Percentiles rank a stretch among this genome's conserved stretches.
Evolutionary conservation across 2,113 vertebrate species (phyloP).

Genomic region (Atrichornis clamosus): DNA sequence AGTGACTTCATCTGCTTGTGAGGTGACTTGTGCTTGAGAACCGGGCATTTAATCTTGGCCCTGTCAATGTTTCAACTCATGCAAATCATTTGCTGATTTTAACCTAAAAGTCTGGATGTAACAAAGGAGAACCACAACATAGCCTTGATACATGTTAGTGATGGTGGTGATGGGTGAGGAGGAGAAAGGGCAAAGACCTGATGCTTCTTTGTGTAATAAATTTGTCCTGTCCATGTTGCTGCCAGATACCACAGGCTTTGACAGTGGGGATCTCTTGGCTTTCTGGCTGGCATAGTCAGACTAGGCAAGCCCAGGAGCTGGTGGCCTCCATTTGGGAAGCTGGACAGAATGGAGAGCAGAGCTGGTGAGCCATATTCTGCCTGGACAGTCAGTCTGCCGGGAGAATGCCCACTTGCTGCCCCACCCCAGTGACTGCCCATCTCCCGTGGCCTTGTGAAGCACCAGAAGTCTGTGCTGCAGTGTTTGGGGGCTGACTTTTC

Average conservation of each 20-base stretch:
- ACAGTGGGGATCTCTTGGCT: not conserved
- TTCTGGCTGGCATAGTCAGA: not conserved
- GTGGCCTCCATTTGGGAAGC: not conserved
- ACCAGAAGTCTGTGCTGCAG: not conserved
- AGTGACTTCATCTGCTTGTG: not conserved
- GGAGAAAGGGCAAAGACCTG: not conserved
- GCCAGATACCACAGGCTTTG: not conserved
- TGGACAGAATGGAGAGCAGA: not conserved
- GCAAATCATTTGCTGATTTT: not conserved
- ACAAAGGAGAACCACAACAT: not conserved
- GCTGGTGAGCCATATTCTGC: not conserved
- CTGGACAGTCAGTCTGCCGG: not conserved
- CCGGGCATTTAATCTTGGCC: not conserved
- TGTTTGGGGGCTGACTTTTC: not conserved
- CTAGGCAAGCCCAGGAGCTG: not conserved
- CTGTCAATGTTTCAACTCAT: not conserved
- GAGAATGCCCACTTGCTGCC: accelerated
- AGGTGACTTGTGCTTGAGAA: not conserved
- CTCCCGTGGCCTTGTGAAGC: accelerated
- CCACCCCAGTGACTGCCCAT: not conserved
- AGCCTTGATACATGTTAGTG: accelerated
- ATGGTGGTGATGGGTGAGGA: not conserved
- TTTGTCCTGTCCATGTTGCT: accelerated
- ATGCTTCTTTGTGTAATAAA: not conserved
- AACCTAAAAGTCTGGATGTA: not conserved